Evolutionary conservation across 1,140 invertebrate species (phyloP), one percentile per base, ranked within the genome.

Genomic region (Drosophila arizonae): DNA sequence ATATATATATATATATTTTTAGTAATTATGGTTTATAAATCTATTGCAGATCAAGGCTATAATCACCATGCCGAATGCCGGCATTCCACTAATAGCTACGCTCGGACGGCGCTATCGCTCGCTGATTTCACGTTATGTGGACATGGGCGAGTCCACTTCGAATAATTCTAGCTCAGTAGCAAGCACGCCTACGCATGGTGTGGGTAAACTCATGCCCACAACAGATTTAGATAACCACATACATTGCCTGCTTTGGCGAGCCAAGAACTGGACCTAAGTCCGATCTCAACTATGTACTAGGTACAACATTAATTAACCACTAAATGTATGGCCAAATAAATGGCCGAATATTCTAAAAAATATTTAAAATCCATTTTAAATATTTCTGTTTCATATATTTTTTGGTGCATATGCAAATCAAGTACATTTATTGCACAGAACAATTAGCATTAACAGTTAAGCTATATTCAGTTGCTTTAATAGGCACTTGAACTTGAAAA

Each of bases 91-190:
- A 54, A 91, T 97, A 41, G 96, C 95, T 1, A 97, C 96, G 1
- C 94, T 97, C 64, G 97, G 97, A 0, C 94, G 95, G 70, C 96
- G 97, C 0, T 98, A 97, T 90, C 93, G 97, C 26, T 96, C 95
- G 76, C 93, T 97, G 46, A 94, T 97, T 51, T 93, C 95, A 26
- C 92, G 95, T 41, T 96, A 95, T 71, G 94, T 95, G 5, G 95
- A 95, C 69, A 92, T 92, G 1, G 54, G 65, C 4, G 84, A 89
- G 39, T 36, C 43, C 24, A 26, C 74, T 21, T 24, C 71, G 13
- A 52, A 41, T 8, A 6, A 65, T 5, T 15, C 68, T 4, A 51
- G 50, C 43, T 69, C 79, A 43, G 64, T 79, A 24, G 74, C 76
- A 3, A 76, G 70, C 79, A 75, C 91, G 68, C 74, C 77, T 68